Conservation (phyloP, 2,888 invertebrate genomes). For the Argynnis bischoffii region DNA sequence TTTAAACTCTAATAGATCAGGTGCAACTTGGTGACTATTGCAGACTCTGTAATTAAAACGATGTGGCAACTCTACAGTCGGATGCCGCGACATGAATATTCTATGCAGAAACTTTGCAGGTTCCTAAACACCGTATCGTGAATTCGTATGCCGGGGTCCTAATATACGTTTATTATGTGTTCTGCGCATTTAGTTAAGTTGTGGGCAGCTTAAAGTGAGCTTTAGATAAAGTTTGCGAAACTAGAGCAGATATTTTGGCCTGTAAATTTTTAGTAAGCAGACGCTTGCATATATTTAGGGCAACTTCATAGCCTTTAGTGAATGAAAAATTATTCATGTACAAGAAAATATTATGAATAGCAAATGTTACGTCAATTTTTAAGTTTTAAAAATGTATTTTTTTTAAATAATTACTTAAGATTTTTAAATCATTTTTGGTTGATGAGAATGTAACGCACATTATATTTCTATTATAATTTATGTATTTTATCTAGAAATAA, state of each 20-base stretch:
- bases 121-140: constrained; percentile 34
- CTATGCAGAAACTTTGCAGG: constrained; percentile 37
- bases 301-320: constrained; percentile 15
- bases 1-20: constrained; percentile 45
- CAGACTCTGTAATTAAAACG: constrained; percentile 45
- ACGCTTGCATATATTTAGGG: constrained; percentile 9
- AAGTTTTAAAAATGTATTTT: neutral
- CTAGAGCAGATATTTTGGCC: constrained; percentile 35
- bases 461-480: too few relatives aligned
- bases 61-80: constrained; percentile 39
- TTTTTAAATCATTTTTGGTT: too few relatives aligned
- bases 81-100: constrained; percentile 47
- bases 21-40: constrained; percentile 36
- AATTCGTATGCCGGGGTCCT: constrained; percentile 32
- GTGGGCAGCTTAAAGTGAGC: constrained; percentile 27
- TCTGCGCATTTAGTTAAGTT: constrained; percentile 38
- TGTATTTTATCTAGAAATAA: too few relatives aligned
- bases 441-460: too few relatives aligned
- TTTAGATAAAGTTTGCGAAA: constrained; percentile 33
- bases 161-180: constrained; percentile 37
- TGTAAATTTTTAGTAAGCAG: constrained; percentile 24
- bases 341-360: neutral
- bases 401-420: too few relatives aligned
- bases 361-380: neutral
- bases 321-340: constrained; percentile 9